phyloP scores from a whole-genome alignment of 2,888 invertebrate species.

The Heliconius ethilla region DNA sequence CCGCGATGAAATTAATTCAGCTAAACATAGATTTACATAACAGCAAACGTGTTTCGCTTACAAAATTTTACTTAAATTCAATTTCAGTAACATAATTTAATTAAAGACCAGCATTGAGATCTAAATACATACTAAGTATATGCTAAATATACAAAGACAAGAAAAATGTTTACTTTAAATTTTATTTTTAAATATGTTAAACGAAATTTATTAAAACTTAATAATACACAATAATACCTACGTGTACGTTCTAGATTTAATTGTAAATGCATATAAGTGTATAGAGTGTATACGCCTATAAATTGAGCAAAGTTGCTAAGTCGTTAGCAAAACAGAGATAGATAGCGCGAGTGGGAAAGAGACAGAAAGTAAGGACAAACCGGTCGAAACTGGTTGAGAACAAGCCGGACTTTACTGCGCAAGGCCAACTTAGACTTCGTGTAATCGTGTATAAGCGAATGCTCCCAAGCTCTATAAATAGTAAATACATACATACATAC shows the following conservation, averaged over 20 bases:
- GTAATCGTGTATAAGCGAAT: background rate
- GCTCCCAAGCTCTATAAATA: conserved; percentile 1
- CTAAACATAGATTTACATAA: background rate
- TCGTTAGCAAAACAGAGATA: background rate
- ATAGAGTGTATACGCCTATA: background rate
- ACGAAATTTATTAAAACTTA: background rate
- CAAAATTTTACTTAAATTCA: background rate
- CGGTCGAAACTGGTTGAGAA: conserved; percentile 45
- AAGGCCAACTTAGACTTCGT: conserved; percentile 32
- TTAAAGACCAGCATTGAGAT: background rate
- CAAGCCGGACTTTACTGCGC: conserved; percentile 39
- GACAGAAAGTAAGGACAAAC: conserved; percentile 30
- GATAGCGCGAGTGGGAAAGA: background rate
- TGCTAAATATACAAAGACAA: background rate
- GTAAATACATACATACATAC: background rate
- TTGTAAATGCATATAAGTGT: background rate
- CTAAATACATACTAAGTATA: background rate
- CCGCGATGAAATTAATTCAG: background rate
- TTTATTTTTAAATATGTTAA: background rate
- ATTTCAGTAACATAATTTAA: background rate
- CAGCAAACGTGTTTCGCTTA: background rate
- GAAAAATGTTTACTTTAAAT: background rate
- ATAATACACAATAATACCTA: background rate
- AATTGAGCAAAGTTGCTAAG: conserved; percentile 3
- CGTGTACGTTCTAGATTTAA: background rate